A percentile compares a stretch with the other conserved stretches of the same genome.
phyloP scores from a whole-genome alignment of 2,797 vertebrate species.

The Rhabdophis nuchalis region DNA sequence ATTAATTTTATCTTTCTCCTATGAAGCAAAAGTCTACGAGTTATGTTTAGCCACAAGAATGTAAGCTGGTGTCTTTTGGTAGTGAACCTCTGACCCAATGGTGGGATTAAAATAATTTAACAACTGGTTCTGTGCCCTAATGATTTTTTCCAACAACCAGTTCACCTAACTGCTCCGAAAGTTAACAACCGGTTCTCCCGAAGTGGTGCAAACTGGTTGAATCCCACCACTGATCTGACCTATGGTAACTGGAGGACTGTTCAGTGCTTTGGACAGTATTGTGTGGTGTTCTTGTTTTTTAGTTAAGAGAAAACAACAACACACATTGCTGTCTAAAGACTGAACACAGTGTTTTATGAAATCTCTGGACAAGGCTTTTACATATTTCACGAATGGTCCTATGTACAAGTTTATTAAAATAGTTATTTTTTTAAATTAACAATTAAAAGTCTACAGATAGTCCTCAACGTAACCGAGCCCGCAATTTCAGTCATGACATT shows the following conservation, averaged over 20 bases:
- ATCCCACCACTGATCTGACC: no score
- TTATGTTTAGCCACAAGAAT: neutral
- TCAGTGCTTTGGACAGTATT: neutral
- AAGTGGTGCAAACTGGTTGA: no score
- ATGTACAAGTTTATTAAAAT: neutral
- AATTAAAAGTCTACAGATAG: neutral
- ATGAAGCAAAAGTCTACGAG: neutral
- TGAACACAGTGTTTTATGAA: neutral
- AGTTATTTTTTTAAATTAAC: neutral
- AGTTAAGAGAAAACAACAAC: neutral
- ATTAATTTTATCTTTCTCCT: neutral
- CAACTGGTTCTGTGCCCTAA: no score
- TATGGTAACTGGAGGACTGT: neutral
- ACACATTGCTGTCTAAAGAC: neutral
- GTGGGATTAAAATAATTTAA: no score
- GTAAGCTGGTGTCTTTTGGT: neutral
- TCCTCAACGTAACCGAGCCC: neutral
- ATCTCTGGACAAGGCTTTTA: neutral
- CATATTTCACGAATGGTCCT: neutral
- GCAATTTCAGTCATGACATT: neutral
- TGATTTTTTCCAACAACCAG: no score
- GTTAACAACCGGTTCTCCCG: no score
- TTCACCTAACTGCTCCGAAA: no score
- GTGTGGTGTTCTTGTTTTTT: neutral
- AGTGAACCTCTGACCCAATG: neutral